Base-by-base conservation (phyloP, 2,888 invertebrate genomes). In the Amorpha juglandis region DNA sequence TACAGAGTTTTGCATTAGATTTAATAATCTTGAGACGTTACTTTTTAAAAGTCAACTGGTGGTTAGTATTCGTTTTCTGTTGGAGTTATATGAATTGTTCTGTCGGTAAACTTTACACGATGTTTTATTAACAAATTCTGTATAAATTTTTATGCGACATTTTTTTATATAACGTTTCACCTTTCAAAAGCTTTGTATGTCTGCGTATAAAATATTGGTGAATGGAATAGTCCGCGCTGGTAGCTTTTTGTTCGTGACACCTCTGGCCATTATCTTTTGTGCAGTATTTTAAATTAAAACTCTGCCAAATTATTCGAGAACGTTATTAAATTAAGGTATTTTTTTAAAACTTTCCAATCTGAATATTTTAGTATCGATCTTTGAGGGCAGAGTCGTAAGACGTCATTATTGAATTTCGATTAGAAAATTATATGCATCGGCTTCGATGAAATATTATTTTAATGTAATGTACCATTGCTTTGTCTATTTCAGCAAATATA, bases 261-360 rank as follows among this genome's bases (percentile, higher is more conserved):
- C 58, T 12, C 58, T 58, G 58, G 19, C 58, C 42, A 58, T 58
- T 58, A 58, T 42, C 58, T 58, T 42, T 42, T 42, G 58, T 42
- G 12, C 58, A 19, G 12, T 58, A 35, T 53, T 58, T 21, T 42
- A 58, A 58, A 62, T 67, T 47, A 63, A 69, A 67, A 68, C 58
- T 66, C 67, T 63, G 50, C 47, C 63, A 68, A 68, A 73, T 66
- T 68, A 63, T 52, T 63, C 63, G 69, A 68, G 67, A 68, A 70
- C 63, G 48, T 70, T 67, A 63, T 65, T 51, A 69, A 66, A 70
- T 67, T 52, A 68, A 63, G 19, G 19, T 45, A 14, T 8, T 19
- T 62, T 45, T 65, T 47, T 58, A 16, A 42, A 42, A 58, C 38
- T 19, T 58, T 42, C 38, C 19, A 38, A 58, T 58, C 16, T 58